Conservation (phyloP, 2,113 vertebrate genomes). For the Amblyopsis rosae region DNA sequence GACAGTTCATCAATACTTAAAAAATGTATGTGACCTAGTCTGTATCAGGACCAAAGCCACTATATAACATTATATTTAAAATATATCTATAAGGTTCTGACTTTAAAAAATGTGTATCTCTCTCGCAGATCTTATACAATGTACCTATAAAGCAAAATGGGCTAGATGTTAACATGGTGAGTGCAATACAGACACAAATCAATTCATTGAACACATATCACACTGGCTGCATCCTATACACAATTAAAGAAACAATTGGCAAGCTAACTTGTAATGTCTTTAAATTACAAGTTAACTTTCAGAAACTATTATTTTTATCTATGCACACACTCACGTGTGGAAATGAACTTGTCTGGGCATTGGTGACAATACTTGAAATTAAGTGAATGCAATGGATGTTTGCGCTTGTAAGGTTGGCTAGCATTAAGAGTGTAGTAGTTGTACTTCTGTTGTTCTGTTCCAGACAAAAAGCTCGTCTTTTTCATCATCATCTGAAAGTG, state of each 20-base stretch:
- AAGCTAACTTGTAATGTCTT: conserved; percentile 9
- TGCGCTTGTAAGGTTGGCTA: conserved; percentile 1
- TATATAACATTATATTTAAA: no score
- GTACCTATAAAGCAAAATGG: conserved; percentile 34
- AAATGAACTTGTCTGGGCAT: conserved; percentile 10
- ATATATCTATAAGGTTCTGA: neutral
- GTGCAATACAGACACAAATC: conserved; percentile 11
- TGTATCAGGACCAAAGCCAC: no score
- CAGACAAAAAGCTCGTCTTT: conserved; percentile 56
- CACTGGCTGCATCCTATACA: neutral
- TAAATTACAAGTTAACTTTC: conserved; percentile 34
- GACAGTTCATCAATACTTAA: no score
- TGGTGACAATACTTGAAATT: conserved; percentile 20
- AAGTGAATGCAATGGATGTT: conserved; percentile 32
- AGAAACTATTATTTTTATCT: conserved; percentile 33
- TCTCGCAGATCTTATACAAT: conserved; percentile 57
- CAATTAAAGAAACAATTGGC: conserved; percentile 30
- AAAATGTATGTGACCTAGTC: no score
- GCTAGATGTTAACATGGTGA: conserved; percentile 56
- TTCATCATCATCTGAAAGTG: conserved; percentile 63
- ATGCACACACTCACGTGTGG: conserved; percentile 17
- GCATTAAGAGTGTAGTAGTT: conserved; percentile 47
- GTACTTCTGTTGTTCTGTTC: conserved; percentile 24
- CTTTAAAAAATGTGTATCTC: conserved; percentile 8
- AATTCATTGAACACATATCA: neutral